Percentiles rank a stretch among this genome's conserved stretches.
Conservation (phyloP, 1,140 invertebrate genomes). For the Drosophila orena region DNA sequence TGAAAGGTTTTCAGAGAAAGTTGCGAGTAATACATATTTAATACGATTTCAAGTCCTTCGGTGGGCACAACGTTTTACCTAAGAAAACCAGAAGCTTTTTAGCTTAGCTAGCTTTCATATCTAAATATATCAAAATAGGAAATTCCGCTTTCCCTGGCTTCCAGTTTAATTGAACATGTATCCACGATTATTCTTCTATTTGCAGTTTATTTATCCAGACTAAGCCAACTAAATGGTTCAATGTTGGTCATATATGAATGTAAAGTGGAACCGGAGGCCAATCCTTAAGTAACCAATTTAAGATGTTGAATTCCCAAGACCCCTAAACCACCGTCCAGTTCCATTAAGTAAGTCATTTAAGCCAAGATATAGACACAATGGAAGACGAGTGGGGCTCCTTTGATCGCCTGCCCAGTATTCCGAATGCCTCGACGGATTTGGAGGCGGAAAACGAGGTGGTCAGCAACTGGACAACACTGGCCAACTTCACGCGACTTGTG, state of each 20-base stretch:
- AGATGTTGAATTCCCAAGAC: not conserved
- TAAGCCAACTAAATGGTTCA: not conserved
- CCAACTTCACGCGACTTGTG: constrained; percentile 63
- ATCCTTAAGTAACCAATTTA: not conserved
- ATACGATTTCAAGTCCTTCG: not conserved
- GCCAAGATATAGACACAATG: not conserved
- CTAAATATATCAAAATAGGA: not conserved
- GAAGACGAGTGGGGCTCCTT: constrained; percentile 25
- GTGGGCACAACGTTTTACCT: not conserved
- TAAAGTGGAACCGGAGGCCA: not conserved
- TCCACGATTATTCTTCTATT: not conserved
- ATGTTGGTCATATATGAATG: not conserved
- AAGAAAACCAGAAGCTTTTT: not conserved
- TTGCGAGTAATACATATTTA: not conserved
- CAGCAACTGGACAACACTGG: constrained; percentile 47
- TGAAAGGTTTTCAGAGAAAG: not conserved
- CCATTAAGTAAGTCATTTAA: not conserved
- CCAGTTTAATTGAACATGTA: no score
- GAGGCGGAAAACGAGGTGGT: constrained; percentile 32
- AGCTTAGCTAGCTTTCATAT: not conserved
- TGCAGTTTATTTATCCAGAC: constrained; percentile 4
- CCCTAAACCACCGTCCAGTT: constrained; percentile 11
- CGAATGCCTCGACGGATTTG: constrained; percentile 11
- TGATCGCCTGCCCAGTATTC: constrained; percentile 21
- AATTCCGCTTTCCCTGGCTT: not conserved